Percentiles rank a stretch among this genome's conserved stretches.
Evolutionary conservation across 2,113 vertebrate genomes (phyloP).

Genomic region (Patagioenas fasciata): DNA sequence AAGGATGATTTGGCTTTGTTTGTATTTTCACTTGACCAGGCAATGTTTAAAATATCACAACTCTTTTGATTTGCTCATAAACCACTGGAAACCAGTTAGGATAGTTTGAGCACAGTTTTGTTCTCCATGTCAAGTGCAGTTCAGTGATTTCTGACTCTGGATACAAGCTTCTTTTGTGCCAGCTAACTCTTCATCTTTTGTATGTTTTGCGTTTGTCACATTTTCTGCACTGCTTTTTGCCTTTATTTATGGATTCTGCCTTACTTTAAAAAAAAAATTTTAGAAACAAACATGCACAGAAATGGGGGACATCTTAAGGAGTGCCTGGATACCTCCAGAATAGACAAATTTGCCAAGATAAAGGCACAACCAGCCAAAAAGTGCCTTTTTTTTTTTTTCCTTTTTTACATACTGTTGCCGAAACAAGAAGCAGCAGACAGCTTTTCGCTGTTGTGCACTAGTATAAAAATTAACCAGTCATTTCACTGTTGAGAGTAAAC

Average conservation of each 20-base stretch:
- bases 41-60: slow-evolving; percentile 32
- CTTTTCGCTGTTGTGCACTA: slow-evolving; percentile 45
- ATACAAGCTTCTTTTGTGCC: slow-evolving; percentile 54
- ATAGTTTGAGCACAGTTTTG: slow-evolving; percentile 1
- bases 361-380: slow-evolving; percentile 79
- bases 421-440: slow-evolving; percentile 36
- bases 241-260: slow-evolving; percentile 71
- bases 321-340: slow-evolving; percentile 63
- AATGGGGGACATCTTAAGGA: slow-evolving; percentile 50
- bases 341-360: slow-evolving; percentile 56
- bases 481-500: background rate
- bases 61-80: slow-evolving; percentile 40
- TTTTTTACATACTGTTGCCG: slow-evolving; percentile 23
- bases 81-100: slow-evolving; percentile 48
- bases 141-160: slow-evolving; percentile 56
- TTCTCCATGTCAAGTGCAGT: slow-evolving; percentile 46
- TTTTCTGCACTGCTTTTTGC: slow-evolving; percentile 64
- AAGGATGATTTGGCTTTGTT: slow-evolving; percentile 62
- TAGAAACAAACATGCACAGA: slow-evolving; percentile 30
- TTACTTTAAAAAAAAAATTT: slow-evolving; percentile 52
- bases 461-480: slow-evolving; percentile 38
- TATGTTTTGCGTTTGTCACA: slow-evolving; percentile 49
- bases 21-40: slow-evolving; percentile 45
- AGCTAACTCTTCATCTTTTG: slow-evolving; percentile 43
- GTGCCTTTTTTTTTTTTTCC: slow-evolving; percentile 82